These are phyloP conservation scores for Colletes gigas DNA, from an alignment of 1,140 invertebrate genomes.

Conservation along the genomic window DNA sequence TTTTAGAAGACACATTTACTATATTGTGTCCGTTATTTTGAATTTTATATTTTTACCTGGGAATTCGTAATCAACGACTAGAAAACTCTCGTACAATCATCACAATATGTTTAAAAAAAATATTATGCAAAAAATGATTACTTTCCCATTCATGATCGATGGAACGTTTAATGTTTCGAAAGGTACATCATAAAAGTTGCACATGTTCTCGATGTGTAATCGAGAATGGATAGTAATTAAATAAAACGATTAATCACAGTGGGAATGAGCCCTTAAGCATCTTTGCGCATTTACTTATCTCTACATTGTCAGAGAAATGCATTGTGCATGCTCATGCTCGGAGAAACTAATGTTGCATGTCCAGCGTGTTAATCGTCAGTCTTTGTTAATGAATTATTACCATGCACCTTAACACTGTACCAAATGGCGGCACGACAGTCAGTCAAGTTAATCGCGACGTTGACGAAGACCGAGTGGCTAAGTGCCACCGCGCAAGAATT, in stretches of 20 bases:
- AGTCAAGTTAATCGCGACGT: slow-evolving; percentile 46
- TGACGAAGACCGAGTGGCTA: slow-evolving; percentile 60
- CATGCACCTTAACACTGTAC: slow-evolving; percentile 12
- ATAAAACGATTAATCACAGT: background rate
- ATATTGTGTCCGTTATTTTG: too few relatives aligned
- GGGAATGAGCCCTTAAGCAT: background rate
- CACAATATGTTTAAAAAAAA: too few relatives aligned
- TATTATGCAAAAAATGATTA: too few relatives aligned
- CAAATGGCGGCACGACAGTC: slow-evolving; percentile 38
- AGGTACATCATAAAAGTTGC: slow-evolving; percentile 17
- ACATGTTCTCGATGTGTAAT: slow-evolving; percentile 18
- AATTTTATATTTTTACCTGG: too few relatives aligned
- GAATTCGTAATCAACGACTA: too few relatives aligned
- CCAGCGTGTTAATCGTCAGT: slow-evolving; percentile 39
- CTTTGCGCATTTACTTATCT: background rate
- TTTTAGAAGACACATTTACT: too few relatives aligned
- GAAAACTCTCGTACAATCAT: too few relatives aligned
- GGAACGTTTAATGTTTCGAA: too few relatives aligned
- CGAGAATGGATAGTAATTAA: slow-evolving; percentile 5
- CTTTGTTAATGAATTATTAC: slow-evolving; percentile 62
- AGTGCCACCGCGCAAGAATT: slow-evolving; percentile 37
- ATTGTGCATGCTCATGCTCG: slow-evolving; percentile 8
- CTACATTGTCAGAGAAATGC: background rate
- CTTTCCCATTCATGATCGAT: too few relatives aligned
- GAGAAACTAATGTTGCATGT: slow-evolving; percentile 6